A percentile compares a stretch with the other conserved stretches of the same genome.
phyloP scores from a whole-genome alignment of 2,888 invertebrate species.

The Neuroscelio doddi region DNA sequence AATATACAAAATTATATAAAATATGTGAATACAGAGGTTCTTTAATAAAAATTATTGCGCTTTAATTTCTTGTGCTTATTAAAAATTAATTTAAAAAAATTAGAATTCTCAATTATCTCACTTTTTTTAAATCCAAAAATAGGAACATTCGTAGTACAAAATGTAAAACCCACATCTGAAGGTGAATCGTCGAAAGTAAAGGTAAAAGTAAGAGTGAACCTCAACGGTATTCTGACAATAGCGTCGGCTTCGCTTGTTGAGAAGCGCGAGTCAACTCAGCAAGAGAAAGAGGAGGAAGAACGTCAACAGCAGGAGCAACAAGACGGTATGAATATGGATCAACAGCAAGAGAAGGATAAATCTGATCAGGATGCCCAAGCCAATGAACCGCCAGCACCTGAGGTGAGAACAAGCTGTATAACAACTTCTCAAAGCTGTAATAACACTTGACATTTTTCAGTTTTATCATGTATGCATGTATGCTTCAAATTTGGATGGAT shows the following conservation, averaged over 20 bases:
- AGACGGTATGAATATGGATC: constrained; percentile 57
- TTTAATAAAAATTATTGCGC: too few relatives aligned
- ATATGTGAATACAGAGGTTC: too few relatives aligned
- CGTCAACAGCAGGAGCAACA: constrained; percentile 64
- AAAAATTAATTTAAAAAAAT: not conserved
- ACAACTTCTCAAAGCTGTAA: not conserved
- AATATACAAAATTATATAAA: too few relatives aligned
- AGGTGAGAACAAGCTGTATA: too few relatives aligned
- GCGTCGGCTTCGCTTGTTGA: constrained; percentile 89
- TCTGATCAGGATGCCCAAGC: constrained; percentile 68
- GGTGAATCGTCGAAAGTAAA: constrained; percentile 97
- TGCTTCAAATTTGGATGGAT: not conserved
- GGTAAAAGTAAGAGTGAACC: constrained; percentile 94
- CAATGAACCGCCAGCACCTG: constrained; percentile 66
- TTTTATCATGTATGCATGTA: not conserved
- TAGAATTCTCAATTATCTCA: not conserved
- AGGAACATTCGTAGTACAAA: constrained; percentile 85
- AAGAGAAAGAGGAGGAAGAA: constrained; percentile 68
- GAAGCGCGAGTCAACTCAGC: constrained; percentile 73
- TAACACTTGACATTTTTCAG: constrained; percentile 1
- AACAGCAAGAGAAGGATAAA: constrained; percentile 61
- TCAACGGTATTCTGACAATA: constrained; percentile 93
- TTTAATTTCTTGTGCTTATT: too few relatives aligned
- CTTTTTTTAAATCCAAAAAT: constrained; percentile 36
- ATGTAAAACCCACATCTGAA: constrained; percentile 88